Evolutionary conservation across 2,888 invertebrate genomes (phyloP).

Genomic region (Noctua fimbriata): DNA sequence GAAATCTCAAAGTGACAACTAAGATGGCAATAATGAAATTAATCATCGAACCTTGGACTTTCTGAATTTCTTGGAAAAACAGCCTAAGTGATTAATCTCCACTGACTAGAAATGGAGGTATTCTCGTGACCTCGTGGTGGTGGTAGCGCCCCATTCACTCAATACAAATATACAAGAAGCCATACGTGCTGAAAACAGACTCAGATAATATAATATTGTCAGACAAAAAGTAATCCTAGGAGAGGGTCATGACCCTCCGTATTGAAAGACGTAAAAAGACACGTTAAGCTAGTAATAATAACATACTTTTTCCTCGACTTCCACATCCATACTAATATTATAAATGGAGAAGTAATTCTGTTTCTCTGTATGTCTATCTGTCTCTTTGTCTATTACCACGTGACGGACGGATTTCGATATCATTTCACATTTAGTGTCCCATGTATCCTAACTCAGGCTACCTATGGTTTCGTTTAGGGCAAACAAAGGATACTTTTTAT

Average conservation of each 20-base stretch:
- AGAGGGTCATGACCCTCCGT: neutral
- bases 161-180: neutral
- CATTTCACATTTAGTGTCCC: neutral
- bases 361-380: neutral
- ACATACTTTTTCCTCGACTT: constrained; percentile 1
- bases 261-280: neutral
- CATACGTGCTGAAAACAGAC: neutral
- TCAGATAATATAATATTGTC: neutral
- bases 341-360: neutral
- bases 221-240: neutral
- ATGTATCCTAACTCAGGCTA: neutral
- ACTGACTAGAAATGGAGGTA: no score
- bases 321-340: neutral
- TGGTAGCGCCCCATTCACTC: no score
- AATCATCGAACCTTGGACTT: neutral
- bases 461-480: neutral
- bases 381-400: neutral
- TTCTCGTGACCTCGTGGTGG: no score
- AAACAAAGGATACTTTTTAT: neutral
- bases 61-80: no score
- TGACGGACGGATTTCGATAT: neutral
- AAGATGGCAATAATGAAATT: neutral
- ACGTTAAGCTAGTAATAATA: neutral
- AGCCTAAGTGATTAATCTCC: neutral
- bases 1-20: neutral